phyloP scores from a whole-genome alignment of 2,888 invertebrate genomes.

The Lamellibrachia satsuma region DNA sequence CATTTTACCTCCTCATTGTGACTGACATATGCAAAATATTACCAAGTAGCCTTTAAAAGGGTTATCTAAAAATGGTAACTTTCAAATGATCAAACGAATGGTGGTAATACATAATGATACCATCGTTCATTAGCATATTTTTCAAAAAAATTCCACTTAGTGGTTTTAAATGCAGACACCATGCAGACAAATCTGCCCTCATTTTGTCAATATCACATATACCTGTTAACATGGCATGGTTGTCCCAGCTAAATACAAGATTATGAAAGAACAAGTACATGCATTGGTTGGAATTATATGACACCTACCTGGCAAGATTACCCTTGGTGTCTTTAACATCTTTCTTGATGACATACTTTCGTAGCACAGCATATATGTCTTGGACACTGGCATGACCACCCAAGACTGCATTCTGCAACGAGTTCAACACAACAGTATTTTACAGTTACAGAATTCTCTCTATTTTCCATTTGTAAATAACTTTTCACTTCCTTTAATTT shows the following conservation, averaged over 20 bases:
- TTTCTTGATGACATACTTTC: slow-evolving; percentile 31
- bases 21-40: too few relatives aligned
- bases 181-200: background rate
- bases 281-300: background rate
- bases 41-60: background rate
- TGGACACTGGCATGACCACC: slow-evolving; percentile 23
- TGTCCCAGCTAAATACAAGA: background rate
- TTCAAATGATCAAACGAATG: background rate
- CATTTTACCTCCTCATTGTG: background rate
- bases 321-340: slow-evolving; percentile 26
- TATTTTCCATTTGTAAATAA: too few relatives aligned
- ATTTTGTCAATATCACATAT: background rate
- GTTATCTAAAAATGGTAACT: background rate
- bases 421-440: too few relatives aligned
- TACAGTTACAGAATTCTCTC: too few relatives aligned
- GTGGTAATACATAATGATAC: background rate
- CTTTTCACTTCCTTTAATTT: too few relatives aligned
- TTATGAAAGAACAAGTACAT: background rate
- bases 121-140: background rate
- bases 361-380: slow-evolving; percentile 27
- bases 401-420: slow-evolving; percentile 30
- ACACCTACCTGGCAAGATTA: slow-evolving; percentile 31
- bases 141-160: background rate
- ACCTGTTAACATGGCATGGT: too few relatives aligned
- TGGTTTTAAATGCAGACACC: background rate